phyloP scores from a whole-genome alignment of 2,797 vertebrate genomes.

The Sphenodon punctatus region DNA sequence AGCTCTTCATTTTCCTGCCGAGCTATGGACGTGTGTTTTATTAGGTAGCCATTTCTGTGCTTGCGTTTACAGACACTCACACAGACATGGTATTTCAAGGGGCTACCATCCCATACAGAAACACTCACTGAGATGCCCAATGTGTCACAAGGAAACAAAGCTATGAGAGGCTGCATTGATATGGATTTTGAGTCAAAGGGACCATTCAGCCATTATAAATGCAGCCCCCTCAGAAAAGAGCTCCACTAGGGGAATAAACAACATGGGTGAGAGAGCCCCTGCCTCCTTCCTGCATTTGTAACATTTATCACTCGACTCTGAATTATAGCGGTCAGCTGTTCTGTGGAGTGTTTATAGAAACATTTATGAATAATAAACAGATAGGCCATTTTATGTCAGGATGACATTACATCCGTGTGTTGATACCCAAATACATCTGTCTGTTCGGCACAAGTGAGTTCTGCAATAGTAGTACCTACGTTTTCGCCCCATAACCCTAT shows the following conservation, averaged over 20 bases:
- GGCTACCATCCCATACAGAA: too few relatives aligned
- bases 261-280: accelerated
- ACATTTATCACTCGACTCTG: not conserved
- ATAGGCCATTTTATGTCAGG: not conserved
- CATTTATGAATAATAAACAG: not conserved
- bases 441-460: not conserved
- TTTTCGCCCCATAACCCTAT: too few relatives aligned
- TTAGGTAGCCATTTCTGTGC: too few relatives aligned
- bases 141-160: not conserved
- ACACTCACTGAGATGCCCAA: not conserved
- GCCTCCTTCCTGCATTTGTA: accelerated
- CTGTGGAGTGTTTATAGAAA: not conserved
- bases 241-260: not conserved
- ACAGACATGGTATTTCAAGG: too few relatives aligned
- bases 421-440: not conserved
- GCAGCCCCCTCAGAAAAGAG: not conserved
- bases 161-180: accelerated
- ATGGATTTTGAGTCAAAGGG: not conserved
- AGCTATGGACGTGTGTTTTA: accelerated
- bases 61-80: too few relatives aligned
- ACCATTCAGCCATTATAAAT: not conserved
- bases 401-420: not conserved
- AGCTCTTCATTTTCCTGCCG: too few relatives aligned
- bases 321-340: not conserved
- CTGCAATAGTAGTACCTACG: not conserved